These are phyloP conservation scores for Aurelia sp. DNA, from an alignment of 30 jellyfish, hydroid and myxozoan species.

Conservation along the genomic window DNA sequence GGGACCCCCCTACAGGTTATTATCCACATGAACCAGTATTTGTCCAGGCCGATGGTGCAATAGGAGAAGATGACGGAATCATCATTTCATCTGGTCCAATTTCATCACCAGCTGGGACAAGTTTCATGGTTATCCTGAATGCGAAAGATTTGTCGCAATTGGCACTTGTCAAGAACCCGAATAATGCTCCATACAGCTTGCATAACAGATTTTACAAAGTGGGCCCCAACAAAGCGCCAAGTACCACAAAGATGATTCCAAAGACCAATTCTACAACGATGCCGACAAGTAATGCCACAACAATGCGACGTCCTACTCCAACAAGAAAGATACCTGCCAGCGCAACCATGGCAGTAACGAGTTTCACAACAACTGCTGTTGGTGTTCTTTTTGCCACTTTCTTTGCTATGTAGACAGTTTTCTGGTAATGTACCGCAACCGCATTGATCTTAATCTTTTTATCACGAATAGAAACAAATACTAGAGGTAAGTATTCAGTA, in stretches of 20 bases:
- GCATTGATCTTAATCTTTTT: no score
- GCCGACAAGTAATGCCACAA: not conserved
- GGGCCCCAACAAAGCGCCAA: not conserved
- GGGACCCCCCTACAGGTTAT: conserved; percentile 67
- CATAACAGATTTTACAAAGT: conserved; percentile 52
- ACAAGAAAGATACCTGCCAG: no score
- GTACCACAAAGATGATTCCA: not conserved
- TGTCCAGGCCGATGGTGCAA: conserved; percentile 34
- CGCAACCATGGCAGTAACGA: no score
- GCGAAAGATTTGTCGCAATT: conserved; percentile 57
- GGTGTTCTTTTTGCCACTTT: not conserved
- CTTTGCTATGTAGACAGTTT: no score
- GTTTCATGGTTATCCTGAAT: conserved; percentile 52
- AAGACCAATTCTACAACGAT: not conserved
- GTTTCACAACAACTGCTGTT: not conserved
- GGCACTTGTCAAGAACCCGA: conserved; percentile 59
- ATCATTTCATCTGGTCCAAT: conserved; percentile 64
- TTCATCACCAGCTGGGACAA: conserved; percentile 57
- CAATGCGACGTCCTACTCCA: not conserved
- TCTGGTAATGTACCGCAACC: no score
- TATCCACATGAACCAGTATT: conserved; percentile 75
- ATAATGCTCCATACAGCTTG: conserved; percentile 49
- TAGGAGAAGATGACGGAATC: conserved; percentile 60
- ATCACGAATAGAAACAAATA: no score
- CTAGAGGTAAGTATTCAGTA: no score